Evolutionary conservation across 1,140 invertebrate species (phyloP), one percentile per base, ranked within the genome.

Genomic region (Tetragnatha versicolor): DNA sequence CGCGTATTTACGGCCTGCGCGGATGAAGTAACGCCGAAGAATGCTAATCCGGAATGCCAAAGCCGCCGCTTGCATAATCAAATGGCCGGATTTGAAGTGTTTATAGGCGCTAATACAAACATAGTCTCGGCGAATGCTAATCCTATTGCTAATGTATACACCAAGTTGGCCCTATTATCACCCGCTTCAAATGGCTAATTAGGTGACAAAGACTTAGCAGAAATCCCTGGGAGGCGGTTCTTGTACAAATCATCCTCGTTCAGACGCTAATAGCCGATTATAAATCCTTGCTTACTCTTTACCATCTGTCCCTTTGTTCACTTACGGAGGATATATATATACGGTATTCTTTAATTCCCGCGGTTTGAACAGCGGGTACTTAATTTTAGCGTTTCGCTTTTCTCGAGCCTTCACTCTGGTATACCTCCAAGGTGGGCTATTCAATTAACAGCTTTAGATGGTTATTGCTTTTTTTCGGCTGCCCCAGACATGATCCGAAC

Each of bases 61-160:
- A 77, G 73, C 73, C 29, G 73, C 73, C 73, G 73, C 73, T 77
- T 77, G 73, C 73, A 77, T 77, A 77, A 77, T 77, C 47, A n/a
- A 47, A 77, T 77, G 27, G 73, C 49, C 49, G 60, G 60, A 77
- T 77, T 77, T 77, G 73, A 77, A 77, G 61, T 77, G 73, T 77
- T 77, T 77, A 77, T 77, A 65, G 73, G 65, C 61, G 22, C 73
- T 65, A 77, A 77, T 77, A 77, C 73, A 77, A 77, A 77, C 73
- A 77, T 77, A 77, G 73, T 65, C 73, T 60, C 73, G 35, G 49
- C 60, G 61, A 47, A 77, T 77, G 73, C 61, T 77, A 77, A 77
- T 77, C 73, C 73, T 77, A 77, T 77, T 77, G 73, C 73, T 77
- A 77, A 77, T 77, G 73, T 77, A 77, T 77, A 77, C 73, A 77